These are phyloP conservation scores for Patella ulyssiponensis DNA, from an alignment of 2,888 invertebrate genomes.

Conservation along the genomic window DNA sequence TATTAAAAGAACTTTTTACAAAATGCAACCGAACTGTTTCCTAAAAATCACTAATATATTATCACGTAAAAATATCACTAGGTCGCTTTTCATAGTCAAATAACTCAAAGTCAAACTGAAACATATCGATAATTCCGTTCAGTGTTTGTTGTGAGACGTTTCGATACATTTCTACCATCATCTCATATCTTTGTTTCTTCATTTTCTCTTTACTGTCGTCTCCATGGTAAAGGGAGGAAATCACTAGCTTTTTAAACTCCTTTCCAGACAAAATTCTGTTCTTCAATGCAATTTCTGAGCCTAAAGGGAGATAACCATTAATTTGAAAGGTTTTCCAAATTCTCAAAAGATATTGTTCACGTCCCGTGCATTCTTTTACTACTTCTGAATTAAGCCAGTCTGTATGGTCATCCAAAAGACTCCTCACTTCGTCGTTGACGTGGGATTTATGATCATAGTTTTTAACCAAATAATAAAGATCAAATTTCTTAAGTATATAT, in stretches of 20 bases:
- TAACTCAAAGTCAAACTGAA: neutral
- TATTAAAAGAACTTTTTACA: too few relatives aligned
- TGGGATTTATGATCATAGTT: constrained; percentile 20
- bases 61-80: neutral
- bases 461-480: constrained; percentile 26
- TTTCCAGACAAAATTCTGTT: neutral
- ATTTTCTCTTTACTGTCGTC: neutral
- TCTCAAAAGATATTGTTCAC: constrained; percentile 27
- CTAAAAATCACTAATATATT: too few relatives aligned
- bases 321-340: constrained; percentile 47
- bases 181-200: neutral
- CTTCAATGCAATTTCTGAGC: neutral
- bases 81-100: neutral
- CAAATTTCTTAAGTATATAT: constrained; percentile 36
- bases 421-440: constrained; percentile 35
- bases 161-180: constrained; percentile 3
- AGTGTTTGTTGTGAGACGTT: neutral
- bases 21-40: too few relatives aligned
- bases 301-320: constrained; percentile 46
- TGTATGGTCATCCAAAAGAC: constrained; percentile 39
- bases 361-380: constrained; percentile 23
- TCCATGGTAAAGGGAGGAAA: neutral
- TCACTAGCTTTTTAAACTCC: neutral
- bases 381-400: constrained; percentile 24
- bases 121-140: neutral